Evolutionary conservation across 2,888 invertebrate species (phyloP).

Genomic region (Pyrrhia umbra): DNA sequence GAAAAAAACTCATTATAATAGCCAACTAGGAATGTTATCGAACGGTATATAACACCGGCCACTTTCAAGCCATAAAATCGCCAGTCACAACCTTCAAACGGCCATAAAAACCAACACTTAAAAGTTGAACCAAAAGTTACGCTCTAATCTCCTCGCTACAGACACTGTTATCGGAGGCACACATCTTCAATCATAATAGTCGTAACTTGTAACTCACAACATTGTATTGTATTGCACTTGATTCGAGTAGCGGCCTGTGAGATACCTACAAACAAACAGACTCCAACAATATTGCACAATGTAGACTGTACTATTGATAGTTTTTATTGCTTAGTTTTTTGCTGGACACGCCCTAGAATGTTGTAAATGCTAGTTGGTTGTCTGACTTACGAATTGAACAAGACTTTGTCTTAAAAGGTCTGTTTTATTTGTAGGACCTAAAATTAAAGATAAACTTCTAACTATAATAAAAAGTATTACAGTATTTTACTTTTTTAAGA

Average conservation of each 20-base stretch:
- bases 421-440: no score
- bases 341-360: constrained; percentile 2
- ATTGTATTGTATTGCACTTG: constrained; percentile 44
- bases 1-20: no score
- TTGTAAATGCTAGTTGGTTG: neutral
- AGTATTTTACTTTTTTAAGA: no score
- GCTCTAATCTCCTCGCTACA: constrained; percentile 15
- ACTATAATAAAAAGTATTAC: no score
- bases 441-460: no score
- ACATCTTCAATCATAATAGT: constrained; percentile 43
- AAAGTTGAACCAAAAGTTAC: constrained; percentile 11
- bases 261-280: constrained; percentile 17
- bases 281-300: constrained; percentile 39
- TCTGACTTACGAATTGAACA: neutral
- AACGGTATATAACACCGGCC: constrained; percentile 4
- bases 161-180: constrained; percentile 36
- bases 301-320: constrained; percentile 10
- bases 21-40: constrained; percentile 11
- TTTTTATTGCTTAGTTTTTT: constrained; percentile 13
- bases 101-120: constrained; percentile 39
- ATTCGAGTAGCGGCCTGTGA: constrained; percentile 14
- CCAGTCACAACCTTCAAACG: constrained; percentile 36
- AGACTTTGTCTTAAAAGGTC: neutral
- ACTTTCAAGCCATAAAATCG: constrained; percentile 45
- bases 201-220: constrained; percentile 41